Conservation (phyloP, 2,113 vertebrate species). For the Anguilla rostrata region DNA sequence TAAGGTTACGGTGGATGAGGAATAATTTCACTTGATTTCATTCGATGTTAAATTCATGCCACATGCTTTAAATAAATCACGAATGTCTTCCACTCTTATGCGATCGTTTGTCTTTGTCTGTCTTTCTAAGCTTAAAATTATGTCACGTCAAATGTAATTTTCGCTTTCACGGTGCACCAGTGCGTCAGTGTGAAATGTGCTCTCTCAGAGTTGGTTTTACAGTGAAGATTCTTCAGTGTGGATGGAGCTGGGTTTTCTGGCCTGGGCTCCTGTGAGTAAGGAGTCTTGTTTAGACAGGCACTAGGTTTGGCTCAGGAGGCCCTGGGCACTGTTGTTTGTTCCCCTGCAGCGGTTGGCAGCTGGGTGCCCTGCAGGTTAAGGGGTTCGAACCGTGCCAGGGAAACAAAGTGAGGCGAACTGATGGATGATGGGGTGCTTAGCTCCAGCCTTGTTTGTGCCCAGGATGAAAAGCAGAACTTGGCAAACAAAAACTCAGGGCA, state of each 20-base stretch:
- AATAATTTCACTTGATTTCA: neutral
- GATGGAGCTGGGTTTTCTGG: no score
- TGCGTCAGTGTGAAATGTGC: no score
- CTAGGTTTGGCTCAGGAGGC: no score
- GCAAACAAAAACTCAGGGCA: neutral
- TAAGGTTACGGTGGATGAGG: neutral
- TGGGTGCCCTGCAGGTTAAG: neutral
- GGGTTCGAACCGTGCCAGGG: neutral
- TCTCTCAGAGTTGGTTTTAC: no score
- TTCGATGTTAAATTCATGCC: neutral
- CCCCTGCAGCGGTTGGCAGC: neutral
- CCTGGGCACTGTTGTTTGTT: neutral
- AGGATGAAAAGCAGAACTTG: neutral
- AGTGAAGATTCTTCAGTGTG: no score
- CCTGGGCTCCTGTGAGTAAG: no score
- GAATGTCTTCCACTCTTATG: neutral
- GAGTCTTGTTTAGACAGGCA: no score
- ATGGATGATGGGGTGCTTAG: neutral
- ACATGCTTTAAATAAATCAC: neutral
- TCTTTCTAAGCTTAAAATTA: neutral
- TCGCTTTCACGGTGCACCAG: no score
- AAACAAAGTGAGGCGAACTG: neutral
- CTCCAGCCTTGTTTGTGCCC: neutral
- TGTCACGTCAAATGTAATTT: no score
- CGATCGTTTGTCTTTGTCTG: neutral